phyloP scores from a whole-genome alignment of 2,797 vertebrate genomes.

The Sternotherus odoratus region DNA sequence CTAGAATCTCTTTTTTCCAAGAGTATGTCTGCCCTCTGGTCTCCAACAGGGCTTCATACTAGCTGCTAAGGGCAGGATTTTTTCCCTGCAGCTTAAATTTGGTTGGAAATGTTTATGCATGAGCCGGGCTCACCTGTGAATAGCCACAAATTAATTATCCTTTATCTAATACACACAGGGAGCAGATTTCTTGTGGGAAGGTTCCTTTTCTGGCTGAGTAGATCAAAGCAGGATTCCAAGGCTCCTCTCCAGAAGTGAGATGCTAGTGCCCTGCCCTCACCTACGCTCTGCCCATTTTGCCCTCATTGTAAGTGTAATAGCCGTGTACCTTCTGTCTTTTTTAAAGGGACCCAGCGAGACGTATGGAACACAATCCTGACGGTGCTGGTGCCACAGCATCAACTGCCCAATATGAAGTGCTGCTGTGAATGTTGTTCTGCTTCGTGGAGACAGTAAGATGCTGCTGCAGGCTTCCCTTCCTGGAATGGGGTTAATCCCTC shows the following conservation, averaged over 20 bases:
- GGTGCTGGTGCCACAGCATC: background rate
- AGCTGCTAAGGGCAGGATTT: background rate
- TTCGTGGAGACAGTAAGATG: background rate
- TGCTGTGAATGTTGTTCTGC: background rate
- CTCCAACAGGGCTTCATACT: background rate
- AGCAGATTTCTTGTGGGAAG: background rate
- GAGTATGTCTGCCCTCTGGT: background rate
- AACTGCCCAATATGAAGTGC: background rate
- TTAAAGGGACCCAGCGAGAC: constrained; percentile 65
- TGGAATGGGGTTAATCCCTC: background rate
- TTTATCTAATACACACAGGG: background rate
- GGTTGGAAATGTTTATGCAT: background rate
- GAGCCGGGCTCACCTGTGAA: background rate
- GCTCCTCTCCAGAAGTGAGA: background rate
- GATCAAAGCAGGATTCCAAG: background rate
- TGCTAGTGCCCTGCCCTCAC: rapidly evolving
- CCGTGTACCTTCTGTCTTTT: background rate
- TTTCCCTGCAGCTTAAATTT: background rate
- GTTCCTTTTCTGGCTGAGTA: background rate
- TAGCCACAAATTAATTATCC: background rate
- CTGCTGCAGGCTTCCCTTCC: background rate
- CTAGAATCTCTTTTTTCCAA: background rate
- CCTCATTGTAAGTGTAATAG: background rate
- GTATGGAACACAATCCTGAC: constrained; percentile 51
- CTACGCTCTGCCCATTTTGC: too few relatives aligned